Conservation (phyloP, 2,797 vertebrate species). For the Gallirallus australis region DNA sequence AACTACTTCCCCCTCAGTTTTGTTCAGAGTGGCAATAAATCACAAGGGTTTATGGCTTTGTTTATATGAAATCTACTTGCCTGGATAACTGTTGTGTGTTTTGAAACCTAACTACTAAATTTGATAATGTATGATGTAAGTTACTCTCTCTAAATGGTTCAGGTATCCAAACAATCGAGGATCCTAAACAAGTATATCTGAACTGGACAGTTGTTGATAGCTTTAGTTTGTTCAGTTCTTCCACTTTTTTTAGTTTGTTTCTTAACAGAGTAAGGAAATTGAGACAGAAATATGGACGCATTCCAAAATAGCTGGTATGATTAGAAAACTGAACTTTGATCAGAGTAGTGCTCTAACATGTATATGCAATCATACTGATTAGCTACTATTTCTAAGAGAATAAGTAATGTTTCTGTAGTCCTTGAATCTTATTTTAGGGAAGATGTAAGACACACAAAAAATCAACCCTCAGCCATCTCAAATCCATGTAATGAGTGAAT, state of each 20-base stretch:
- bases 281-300: not conserved
- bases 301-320: not conserved
- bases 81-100: not conserved
- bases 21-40: not conserved
- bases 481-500: not conserved
- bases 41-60: not conserved
- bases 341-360: not conserved
- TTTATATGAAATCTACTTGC: not conserved
- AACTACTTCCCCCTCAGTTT: not conserved
- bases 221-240: not conserved
- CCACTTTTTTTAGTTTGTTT: not conserved
- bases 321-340: not conserved
- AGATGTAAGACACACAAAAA: not conserved
- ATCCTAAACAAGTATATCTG: not conserved
- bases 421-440: not conserved
- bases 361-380: not conserved
- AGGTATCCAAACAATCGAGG: not conserved
- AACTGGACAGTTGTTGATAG: not conserved
- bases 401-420: not conserved
- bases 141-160: not conserved
- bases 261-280: not conserved
- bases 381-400: not conserved
- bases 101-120: not conserved
- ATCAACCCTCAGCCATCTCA: not conserved
- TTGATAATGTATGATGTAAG: not conserved